Percentiles rank a stretch among this genome's conserved stretches.
phyloP scores from a whole-genome alignment of 1,140 invertebrate genomes.

The Lepidurus couesii region DNA sequence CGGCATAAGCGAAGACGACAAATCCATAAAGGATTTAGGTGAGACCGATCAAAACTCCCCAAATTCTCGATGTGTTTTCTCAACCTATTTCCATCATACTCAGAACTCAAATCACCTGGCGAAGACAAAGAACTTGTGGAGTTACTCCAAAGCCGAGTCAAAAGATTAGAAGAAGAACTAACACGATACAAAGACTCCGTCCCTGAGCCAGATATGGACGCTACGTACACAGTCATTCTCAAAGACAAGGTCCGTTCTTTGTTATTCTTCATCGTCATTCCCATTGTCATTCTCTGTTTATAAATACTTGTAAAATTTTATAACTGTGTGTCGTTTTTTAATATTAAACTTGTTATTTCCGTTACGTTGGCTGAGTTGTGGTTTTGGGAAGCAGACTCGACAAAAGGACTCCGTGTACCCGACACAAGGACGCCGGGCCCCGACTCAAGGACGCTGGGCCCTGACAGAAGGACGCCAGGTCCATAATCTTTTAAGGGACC shows the following conservation, averaged over 20 bases:
- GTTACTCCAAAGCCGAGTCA: constrained; percentile 1
- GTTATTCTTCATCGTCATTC: neutral
- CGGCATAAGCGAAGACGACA: constrained; percentile 34
- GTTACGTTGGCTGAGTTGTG: too few relatives aligned
- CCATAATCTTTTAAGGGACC: too few relatives aligned
- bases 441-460: too few relatives aligned
- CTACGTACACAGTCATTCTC: constrained; percentile 9
- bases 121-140: constrained; percentile 35
- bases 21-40: constrained; percentile 36
- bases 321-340: neutral
- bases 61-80: neutral
- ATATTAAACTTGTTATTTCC: neutral
- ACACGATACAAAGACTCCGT: constrained; percentile 31
- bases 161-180: neutral
- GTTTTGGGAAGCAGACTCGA: too few relatives aligned
- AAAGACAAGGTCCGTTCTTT: neutral
- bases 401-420: too few relatives aligned
- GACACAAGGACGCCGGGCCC: too few relatives aligned
- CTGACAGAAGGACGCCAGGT: too few relatives aligned
- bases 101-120: constrained; percentile 36
- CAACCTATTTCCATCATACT: neutral
- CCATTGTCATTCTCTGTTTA: neutral
- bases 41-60: constrained; percentile 29
- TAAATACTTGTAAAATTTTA: neutral
- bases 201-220: neutral